These are phyloP conservation scores for Stichopus horrens DNA, from an alignment of 53 echinoderm and acorn worm genomes.

Conservation along the genomic window DNA sequence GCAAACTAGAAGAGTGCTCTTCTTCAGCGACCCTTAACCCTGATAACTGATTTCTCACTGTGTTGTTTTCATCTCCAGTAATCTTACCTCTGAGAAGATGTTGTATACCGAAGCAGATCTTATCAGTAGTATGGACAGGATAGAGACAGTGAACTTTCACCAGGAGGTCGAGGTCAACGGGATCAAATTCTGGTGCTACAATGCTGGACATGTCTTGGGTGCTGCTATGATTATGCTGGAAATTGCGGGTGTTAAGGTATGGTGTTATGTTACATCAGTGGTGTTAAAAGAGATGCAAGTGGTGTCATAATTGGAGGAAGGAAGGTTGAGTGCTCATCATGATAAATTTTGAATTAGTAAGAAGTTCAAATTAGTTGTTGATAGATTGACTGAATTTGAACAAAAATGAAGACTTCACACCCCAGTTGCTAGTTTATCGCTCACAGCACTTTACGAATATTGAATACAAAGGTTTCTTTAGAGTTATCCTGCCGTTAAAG, in stretches of 20 bases:
- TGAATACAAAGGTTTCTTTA: not conserved
- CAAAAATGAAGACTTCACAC: no score
- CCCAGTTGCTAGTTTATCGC: no score
- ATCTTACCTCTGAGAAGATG: slow-evolving; percentile 89
- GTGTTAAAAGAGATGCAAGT: not conserved
- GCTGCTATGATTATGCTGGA: slow-evolving; percentile 96
- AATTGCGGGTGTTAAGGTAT: slow-evolving; percentile 94
- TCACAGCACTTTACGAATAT: no score
- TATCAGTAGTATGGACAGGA: slow-evolving; percentile 86
- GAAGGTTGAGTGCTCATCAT: no score
- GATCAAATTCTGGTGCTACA: slow-evolving; percentile 90
- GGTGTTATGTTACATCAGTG: not conserved
- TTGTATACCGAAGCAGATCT: slow-evolving; percentile 84
- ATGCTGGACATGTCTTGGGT: slow-evolving; percentile 93
- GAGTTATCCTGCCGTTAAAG: not conserved
- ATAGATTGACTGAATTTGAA: no score
- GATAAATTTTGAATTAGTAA: no score
- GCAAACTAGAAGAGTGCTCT: not conserved
- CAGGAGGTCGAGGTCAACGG: slow-evolving; percentile 87
- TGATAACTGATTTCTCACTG: not conserved
- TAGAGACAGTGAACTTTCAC: slow-evolving; percentile 95
- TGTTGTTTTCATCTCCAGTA: slow-evolving; percentile 53
- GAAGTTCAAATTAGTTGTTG: no score
- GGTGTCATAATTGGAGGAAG: no score
- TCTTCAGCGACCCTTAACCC: no score